Base-by-base conservation (phyloP, 2,888 invertebrate genomes). In the Thysanoteuthis rhombus region DNA sequence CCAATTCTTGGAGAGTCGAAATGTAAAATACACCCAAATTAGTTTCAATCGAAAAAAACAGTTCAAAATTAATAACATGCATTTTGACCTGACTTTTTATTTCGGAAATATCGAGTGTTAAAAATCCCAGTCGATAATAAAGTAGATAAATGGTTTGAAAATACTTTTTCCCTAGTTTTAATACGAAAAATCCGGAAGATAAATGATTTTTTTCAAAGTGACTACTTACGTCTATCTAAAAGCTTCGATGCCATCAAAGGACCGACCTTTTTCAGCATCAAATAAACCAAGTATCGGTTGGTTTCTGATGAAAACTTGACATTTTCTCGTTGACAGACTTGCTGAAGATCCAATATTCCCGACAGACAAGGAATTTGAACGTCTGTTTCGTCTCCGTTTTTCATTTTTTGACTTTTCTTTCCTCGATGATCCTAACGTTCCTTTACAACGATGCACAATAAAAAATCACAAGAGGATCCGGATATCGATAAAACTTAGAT, bases 181-280 rank as follows among this genome's bases (percentile, higher is more conserved):
- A n/a, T 16, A 28, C 6, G n/a, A 75, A 75, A n/a, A n/a, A 32
- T 52, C 52, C 52, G n/a, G 32, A n/a, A 75, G 19, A 75, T 75
- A n/a, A n/a, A n/a, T 16, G n/a, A 75, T 4, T 75, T 75, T n/a
- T 91, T 45, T 91, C 28, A 45, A 91, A 42, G 25, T 52, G 52
- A 52, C 25, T 52, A 95, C 95, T 94, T 94, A 95, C 95, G 75
- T 93, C 94, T 94, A 89, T 94, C 92, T 4, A 95, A 93, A 4
- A 96, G 94, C 94, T 96, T 96, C 93, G 96, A 96, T n/a, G 96
- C 96, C 36, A 95, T 94, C 52, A 94, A 94, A 25, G 96, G 96
- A 28, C 96, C 96, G 19, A 97, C 94, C 94, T 95, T 96, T 93
- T 95, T 96, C 90, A 97, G 90, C 8, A 96, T 96, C 38, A 95